A percentile compares a stretch with the other conserved stretches of the same genome.
Conservation (phyloP, 2,797 vertebrate genomes). For the Sphenopsis melanotis region DNA sequence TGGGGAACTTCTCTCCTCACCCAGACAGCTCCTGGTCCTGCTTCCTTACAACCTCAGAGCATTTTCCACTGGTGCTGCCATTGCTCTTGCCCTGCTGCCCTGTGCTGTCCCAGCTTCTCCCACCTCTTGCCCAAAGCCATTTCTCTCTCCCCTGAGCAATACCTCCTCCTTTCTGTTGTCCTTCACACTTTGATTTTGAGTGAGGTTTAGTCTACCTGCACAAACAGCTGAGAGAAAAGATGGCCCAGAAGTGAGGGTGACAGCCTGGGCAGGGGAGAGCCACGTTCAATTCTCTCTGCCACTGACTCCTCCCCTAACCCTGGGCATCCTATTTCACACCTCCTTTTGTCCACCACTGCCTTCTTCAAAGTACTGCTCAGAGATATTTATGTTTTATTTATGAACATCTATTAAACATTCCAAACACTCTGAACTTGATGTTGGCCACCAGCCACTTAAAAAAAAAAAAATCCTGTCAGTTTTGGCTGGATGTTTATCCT, state of each 20-base stretch:
- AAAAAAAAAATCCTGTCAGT: background rate
- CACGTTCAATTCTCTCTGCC: background rate
- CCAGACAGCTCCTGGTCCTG: background rate
- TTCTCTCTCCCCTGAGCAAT: background rate
- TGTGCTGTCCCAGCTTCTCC: background rate
- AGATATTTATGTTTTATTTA: background rate
- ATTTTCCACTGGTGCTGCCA: background rate
- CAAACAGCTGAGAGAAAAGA: background rate
- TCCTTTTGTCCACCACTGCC: background rate
- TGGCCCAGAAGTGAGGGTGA: background rate
- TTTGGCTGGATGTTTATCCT: background rate
- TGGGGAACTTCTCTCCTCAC: background rate
- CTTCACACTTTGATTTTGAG: background rate
- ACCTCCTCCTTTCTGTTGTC: accelerated
- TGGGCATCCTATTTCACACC: background rate
- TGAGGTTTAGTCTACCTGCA: background rate
- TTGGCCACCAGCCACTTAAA: background rate
- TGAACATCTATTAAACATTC: background rate
- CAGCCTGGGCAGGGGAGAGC: background rate
- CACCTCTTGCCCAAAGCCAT: background rate
- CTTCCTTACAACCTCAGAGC: accelerated
- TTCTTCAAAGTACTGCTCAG: background rate
- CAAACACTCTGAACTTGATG: background rate
- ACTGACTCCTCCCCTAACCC: background rate
- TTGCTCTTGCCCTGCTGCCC: accelerated